Base-by-base conservation (phyloP, 37 sponge, comb jelly and placozoan genomes). In the Agelas oroides region DNA sequence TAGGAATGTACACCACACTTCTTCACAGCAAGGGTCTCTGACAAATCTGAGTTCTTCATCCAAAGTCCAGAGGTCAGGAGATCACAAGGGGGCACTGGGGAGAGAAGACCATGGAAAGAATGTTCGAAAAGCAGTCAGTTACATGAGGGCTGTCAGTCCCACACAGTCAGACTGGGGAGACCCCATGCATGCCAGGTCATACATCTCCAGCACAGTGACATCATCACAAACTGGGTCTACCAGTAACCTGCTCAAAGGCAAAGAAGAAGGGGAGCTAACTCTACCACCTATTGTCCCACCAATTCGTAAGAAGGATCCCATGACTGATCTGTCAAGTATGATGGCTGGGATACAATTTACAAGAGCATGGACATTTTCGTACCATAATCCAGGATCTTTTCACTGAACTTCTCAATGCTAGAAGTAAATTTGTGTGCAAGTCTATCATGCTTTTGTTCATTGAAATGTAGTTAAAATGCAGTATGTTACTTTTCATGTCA, bases 321-420 rank as follows among this genome's bases (percentile, higher is more conserved):
- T 53, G 28, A 30, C 74, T 5, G 74, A 66, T n/a, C 55, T 60
- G 19, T 63, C 64, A 12, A 73, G 63, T 74, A 27, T 86, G 15
- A 71, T 67, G 20, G 27, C 33, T 23, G 83, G 86, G 15, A 75
- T 82, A 25, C 39, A 81, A 30, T 35, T 93, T 11, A 93, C 90
- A 28, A 39, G 90, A 74, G 83, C 94, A 36, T 93, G 87, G 69
- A 89, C 90, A 35, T 93, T 86, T 46, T 85, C 94, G 14, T 93
- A 93, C 67, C 62, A 69, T 71, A 59, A 56, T 32, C 23, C 52
- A 0, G 46, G 46, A 8, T 12, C 3, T 46, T 46, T 12, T 8
- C 3, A 46, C 3, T 46, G 46, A 33, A 24, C 76, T 46, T 46
- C 8, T 8, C 46, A n/a, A n/a, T n/a, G n/a, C n/a, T n/a, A n/a